Base-by-base conservation (phyloP, 2,888 invertebrate species). In the Cheilosia vulpina region DNA sequence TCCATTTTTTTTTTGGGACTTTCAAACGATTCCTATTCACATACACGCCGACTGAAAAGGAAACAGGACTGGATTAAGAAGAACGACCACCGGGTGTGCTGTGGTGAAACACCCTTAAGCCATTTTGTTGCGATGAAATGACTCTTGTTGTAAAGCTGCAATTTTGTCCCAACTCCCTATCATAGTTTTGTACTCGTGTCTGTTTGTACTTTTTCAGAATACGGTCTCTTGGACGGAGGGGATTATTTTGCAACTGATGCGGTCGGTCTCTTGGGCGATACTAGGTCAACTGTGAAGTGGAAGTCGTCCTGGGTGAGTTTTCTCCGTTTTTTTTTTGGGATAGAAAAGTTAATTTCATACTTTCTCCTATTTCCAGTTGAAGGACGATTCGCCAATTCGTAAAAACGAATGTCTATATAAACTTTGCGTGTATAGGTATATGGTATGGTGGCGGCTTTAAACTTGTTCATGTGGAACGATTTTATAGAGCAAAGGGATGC, bases 301-400 rank as follows among this genome's bases (percentile, higher is more conserved):
- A 9, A 45, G 31, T 19, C 27, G 17, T 34, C 13, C 31, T 11
- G 24, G 34, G 19, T 50, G n/a, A 52, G 3, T 19, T 21, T 24
- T 50, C 17, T 7, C 15, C 4, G n/a, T n/a, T n/a, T 2, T 2
- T 47, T n/a, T 17, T n/a, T 17, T 1, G 17, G 2, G 9, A n/a
- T 19, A 19, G n/a, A 5, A 47, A 58, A 34, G 21, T 60, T 73
- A 38, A 52, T 60, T 53, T 38, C 38, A n/a, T 62, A 19, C 47
- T 38, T 58, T 55, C 17, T 17, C n/a, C 41, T 41, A 41, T 69
- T 76, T 63, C 24, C 58, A 27, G 27, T 57, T 65, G 17, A 31
- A 57, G 50, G 62, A 78, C 71, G 62, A 82, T 68, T 82, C n/a
- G n/a, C 45, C 78, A 78, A 72, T 78, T 72, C 72, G 38, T 19